phyloP scores from a whole-genome alignment of 2,113 vertebrate genomes.

The Tragelaphus scriptus region DNA sequence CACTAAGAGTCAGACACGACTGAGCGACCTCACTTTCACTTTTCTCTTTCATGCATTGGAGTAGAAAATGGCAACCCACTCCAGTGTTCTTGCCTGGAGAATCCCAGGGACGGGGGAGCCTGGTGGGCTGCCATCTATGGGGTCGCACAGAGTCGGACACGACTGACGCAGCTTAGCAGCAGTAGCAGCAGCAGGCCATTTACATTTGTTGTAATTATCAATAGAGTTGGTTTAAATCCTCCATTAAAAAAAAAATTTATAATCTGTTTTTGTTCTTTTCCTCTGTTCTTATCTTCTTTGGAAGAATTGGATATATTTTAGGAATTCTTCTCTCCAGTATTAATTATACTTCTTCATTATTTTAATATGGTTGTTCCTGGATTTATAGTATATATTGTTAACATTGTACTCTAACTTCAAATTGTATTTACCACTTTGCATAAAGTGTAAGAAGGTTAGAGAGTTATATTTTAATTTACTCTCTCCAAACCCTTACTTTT shows the following conservation, averaged over 20 bases:
- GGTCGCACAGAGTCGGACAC: too few species aligned
- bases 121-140: too few species aligned
- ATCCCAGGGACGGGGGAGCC: too few species aligned
- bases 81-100: too few species aligned
- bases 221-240: neutral
- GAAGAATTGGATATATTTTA: neutral
- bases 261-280: neutral
- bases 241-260: neutral
- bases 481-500: neutral
- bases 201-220: neutral
- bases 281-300: neutral
- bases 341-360: neutral
- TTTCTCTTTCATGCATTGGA: too few species aligned
- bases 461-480: neutral
- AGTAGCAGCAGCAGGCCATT: neutral
- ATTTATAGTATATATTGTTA: neutral
- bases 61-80: too few species aligned
- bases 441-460: neutral
- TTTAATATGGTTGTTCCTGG: neutral
- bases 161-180: too few species aligned
- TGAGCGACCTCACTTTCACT: too few species aligned
- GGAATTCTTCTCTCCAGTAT: neutral
- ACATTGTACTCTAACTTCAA: neutral
- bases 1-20: too few species aligned
- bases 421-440: neutral